Conservation (phyloP, 2,797 vertebrate species). For the Anguilla obscura region DNA sequence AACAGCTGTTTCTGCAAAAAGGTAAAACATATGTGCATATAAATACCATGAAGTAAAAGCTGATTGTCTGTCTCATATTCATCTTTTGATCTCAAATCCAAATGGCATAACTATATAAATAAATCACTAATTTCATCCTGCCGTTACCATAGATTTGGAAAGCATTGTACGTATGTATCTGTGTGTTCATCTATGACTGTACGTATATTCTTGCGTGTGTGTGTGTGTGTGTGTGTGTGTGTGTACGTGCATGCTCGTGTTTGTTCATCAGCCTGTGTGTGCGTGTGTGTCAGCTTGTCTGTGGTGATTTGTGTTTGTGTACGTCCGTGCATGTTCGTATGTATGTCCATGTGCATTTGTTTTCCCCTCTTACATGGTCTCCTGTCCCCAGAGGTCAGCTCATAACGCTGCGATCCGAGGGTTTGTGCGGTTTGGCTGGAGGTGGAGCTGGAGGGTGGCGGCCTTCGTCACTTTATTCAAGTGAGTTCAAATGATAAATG, state of each 20-base stretch:
- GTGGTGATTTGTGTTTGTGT: neutral
- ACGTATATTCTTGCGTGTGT: neutral
- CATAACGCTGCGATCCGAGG: constrained; percentile 85
- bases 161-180: no score
- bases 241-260: no score
- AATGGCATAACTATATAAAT: no score
- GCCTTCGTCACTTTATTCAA: constrained; percentile 86
- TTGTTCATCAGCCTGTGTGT: neutral
- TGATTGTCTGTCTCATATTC: no score
- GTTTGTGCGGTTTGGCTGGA: constrained; percentile 89
- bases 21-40: no score
- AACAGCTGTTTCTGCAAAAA: no score
- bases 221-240: no score
- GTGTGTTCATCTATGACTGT: neutral
- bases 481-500: constrained; percentile 64
- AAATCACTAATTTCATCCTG: no score
- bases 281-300: neutral
- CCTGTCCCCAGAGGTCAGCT: constrained; percentile 73
- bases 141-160: no score
- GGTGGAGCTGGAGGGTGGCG: constrained; percentile 91
- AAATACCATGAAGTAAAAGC: no score
- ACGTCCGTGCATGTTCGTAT: neutral
- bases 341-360: neutral
- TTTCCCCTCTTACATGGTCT: neutral
- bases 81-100: no score